Base-by-base conservation (phyloP, 2,888 invertebrate species). In the Cylloceria caligata region DNA sequence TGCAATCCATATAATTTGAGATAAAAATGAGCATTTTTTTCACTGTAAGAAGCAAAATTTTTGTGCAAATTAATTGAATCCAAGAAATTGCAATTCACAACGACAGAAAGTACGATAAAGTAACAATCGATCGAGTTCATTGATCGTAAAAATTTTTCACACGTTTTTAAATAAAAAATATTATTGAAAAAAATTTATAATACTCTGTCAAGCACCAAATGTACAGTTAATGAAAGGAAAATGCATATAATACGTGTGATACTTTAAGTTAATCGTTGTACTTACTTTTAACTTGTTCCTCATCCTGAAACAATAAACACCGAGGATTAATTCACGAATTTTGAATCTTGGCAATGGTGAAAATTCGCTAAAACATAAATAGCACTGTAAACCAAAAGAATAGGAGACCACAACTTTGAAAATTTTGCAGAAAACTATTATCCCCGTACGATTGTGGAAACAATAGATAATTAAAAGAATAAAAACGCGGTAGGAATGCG, bases 281-380 rank as follows among this genome's bases (percentile, higher is more conserved):
- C 91, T 90, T 83, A 91, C 91, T 91, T 84, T 89, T 88, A 74
- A 90, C 88, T 81, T 89, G 89, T 83, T 91, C 90, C 11, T 91
- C 89, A 78, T 90, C 91, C 91, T 91, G 90, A 87, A 91, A 91
- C 85, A 90, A 74, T 85, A 80, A 86, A 82, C 79, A 84, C 77
- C 39, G 21, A 42, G 36, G 19, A 78, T 82, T 82, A 69, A 69
- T 62, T 64, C 78, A 78, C 73, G 13, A 9, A 16, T 16, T 64
- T 24, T 42, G 47, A 16, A n/a, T 57, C 45, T 27, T 39, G 4
- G 16, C 16, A n/a, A 16, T 45, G 1, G 21, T 39, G 7, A 67
- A 72, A 34, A n/a, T 9, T 36, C 16, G 3, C 21, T 11, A 24
- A 36, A 55, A 13, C 27, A 67, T 1, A 27, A 49, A 9, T 60